Evolutionary conservation across 2,113 vertebrate genomes (phyloP), one percentile per base, ranked within the genome.

Genomic region (Percina caprodes): DNA sequence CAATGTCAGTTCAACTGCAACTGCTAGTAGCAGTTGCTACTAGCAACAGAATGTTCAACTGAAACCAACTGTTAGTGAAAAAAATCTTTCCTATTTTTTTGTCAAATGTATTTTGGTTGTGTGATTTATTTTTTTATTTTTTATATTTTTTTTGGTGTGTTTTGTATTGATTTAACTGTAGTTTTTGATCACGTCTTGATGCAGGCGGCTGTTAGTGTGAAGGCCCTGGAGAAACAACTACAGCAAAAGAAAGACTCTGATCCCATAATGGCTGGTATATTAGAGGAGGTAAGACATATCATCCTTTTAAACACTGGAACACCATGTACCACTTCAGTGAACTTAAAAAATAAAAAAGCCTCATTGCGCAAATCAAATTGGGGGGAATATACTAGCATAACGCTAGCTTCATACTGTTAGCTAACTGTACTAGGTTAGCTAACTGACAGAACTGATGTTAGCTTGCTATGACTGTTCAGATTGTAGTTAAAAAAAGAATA

Each of bases 191-290:
- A 58, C 54, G 59, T 75, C 45, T 46, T 19, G 2, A 14, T 74
- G 39, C 85, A 95, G 94, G 83, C 85, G 8, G 4, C 85, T 23
- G 74, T 91, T 5, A 84, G 90, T 8, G 85, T 90, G 26, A 95
- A 94, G 72, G 65, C 90, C 30, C 60, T 91, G 74, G 97, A 99
- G 81, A 99, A 96, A 68, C 96, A 96, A 68, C 72, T 93, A 5
- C 95, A 96, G 73, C 96, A 96, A 76, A 96, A 95, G 94, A 98
- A 96, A 77, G 97, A 97, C 16, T 90, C 95, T 0, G 97, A 99
- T 86, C 97, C 97, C 3, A 96, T 99, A 35, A 97, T 98, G 92
- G 92, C 92, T 62, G 97, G 96, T 26, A 99, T 99, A 55, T 89
- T 96, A 70, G 98, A 99, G 39, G 98, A 99, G 96, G 98, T 99